Evolutionary conservation across 2,888 invertebrate genomes (phyloP), one percentile per base, ranked within the genome.

Genomic region (Trachelus stipa): DNA sequence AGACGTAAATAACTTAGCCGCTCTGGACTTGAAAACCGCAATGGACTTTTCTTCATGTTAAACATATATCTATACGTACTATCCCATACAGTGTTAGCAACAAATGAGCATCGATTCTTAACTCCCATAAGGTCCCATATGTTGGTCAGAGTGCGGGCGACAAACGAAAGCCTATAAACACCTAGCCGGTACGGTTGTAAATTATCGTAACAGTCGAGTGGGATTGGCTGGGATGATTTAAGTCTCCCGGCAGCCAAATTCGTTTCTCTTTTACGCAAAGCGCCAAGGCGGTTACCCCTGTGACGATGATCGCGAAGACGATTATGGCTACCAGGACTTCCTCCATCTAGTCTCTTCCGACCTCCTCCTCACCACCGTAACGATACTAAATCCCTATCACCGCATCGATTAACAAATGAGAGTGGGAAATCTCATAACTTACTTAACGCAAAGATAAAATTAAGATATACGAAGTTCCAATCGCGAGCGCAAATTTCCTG

Each of bases 1-100:
- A 85, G 86, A 83, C 90, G 87, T 90, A 90, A 91, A 90, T 90
- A 90, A 90, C 87, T 83, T 76, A 77, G 82, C 81, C 81, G 82
- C 80, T 81, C 83, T 81, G 73, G 37, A 35, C 68, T 71, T 71
- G 31, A 31, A 71, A 71, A 73, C 77, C 23, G 74, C 40, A 68
- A 68, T 76, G n/a, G 69, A 35, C 73, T 76, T 69, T 37, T 68
- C 33, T 35, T 74, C 73, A 15, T 35, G 37, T 34, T 34, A 75
- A 11, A n/a, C 15, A n/a, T 75, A 31, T 15, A 68, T 23, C 73
- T 30, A 69, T 40, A 30, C 34, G 73, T 12, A 40, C 15, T 11
- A 30, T 23, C 73, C 76, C 9, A 23, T 56, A 56, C 23, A 56
- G 56, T 56, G 71, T n/a, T 34, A 71, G 31, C 31, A 15, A 34